Evolutionary conservation across 2,888 invertebrate genomes (phyloP).

Genomic region (Osmoderma eremita): DNA sequence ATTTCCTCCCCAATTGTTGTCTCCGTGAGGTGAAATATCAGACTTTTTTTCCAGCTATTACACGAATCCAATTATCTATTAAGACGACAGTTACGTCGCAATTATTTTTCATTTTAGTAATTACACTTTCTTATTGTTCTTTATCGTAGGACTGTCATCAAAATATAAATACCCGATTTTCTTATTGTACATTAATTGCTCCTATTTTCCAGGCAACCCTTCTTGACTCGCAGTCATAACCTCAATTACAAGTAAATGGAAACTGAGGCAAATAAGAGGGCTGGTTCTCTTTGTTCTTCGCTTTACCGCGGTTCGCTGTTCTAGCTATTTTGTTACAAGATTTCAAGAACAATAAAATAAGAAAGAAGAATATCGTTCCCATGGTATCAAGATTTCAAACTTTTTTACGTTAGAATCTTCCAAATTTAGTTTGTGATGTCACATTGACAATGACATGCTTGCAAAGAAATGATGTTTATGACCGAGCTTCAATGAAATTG

Average conservation of each 20-base stretch:
- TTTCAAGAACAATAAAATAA: constrained; percentile 31
- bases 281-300: constrained; percentile 32
- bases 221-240: constrained; percentile 38
- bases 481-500: too few species aligned
- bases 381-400: constrained; percentile 24
- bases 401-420: constrained; percentile 21
- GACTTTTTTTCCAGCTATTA: constrained; percentile 41
- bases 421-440: constrained; percentile 18
- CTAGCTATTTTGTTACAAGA: constrained; percentile 30
- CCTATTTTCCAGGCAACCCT: constrained; percentile 38
- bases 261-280: constrained; percentile 27
- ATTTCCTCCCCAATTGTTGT: constrained; percentile 49
- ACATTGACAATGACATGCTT: constrained; percentile 16
- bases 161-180: constrained; percentile 34
- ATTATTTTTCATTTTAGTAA: constrained; percentile 13
- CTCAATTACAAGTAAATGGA: constrained; percentile 42
- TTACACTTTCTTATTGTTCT: constrained; percentile 13
- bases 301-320: constrained; percentile 33
- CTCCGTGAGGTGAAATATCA: constrained; percentile 52
- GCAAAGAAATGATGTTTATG: constrained; percentile 28
- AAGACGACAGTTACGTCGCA: constrained; percentile 28
- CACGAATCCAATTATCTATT: constrained; percentile 38
- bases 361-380: constrained; percentile 32
- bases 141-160: constrained; percentile 20
- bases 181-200: constrained; percentile 36